Evolutionary conservation across 2,797 vertebrate genomes (phyloP).

Genomic region (Mormyrus proboscirostris): DNA sequence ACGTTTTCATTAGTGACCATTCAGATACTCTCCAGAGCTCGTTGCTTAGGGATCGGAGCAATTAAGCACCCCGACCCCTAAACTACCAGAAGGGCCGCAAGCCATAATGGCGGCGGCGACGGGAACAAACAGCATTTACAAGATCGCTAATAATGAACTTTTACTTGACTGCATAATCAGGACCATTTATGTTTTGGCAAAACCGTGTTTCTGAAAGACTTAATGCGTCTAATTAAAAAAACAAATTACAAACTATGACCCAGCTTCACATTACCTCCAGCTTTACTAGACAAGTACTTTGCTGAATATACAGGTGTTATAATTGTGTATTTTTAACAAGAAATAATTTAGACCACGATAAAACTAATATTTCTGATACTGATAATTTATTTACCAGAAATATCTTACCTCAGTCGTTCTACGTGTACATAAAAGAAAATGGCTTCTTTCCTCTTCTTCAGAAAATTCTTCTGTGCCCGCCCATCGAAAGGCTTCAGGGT

Average conservation of each 20-base stretch:
- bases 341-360: neutral
- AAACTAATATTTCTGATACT: neutral
- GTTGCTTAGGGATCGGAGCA: neutral
- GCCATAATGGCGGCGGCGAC: neutral
- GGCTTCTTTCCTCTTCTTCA: conserved; percentile 9
- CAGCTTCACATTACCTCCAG: neutral
- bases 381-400: neutral
- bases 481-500: conserved; percentile 4
- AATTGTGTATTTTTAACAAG: neutral
- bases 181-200: neutral
- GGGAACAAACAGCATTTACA: neutral
- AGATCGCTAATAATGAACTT: neutral
- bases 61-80: neutral
- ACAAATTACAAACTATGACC: neutral
- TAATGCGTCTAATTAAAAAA: neutral
- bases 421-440: conserved; percentile 20
- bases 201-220: neutral
- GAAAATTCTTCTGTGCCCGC: neutral
- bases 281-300: neutral
- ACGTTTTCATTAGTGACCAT: neutral
- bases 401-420: conserved; percentile 16
- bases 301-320: neutral
- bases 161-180: neutral
- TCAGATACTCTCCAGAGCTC: neutral
- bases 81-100: neutral